A percentile compares a stretch with the other conserved stretches of the same genome.
Evolutionary conservation across 2,113 vertebrate species (phyloP).

Genomic region (Epinephelus lanceolatus): DNA sequence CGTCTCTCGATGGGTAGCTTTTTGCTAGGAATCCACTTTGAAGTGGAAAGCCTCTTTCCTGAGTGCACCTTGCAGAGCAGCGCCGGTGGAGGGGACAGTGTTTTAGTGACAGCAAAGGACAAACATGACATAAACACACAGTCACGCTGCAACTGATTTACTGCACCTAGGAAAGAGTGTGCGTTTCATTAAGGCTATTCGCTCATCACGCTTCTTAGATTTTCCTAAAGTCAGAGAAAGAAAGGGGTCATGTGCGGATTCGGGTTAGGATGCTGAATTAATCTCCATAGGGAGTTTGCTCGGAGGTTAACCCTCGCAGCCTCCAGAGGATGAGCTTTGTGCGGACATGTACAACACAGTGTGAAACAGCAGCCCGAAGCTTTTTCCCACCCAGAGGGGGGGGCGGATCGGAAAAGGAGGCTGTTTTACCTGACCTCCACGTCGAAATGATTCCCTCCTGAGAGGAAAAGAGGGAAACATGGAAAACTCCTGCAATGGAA

Average conservation of each 20-base stretch:
- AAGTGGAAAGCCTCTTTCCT: slow-evolving; percentile 50
- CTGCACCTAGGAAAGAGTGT: slow-evolving; percentile 66
- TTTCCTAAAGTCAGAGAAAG: slow-evolving; percentile 52
- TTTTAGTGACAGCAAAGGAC: slow-evolving; percentile 70
- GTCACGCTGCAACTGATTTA: slow-evolving; percentile 66
- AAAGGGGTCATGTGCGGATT: slow-evolving; percentile 25
- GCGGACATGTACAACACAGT: slow-evolving; percentile 1
- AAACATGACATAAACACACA: slow-evolving; percentile 68
- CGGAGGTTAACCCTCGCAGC: slow-evolving; percentile 26
- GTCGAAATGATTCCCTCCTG: slow-evolving; percentile 7
- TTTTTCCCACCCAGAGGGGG: neutral
- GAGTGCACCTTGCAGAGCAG: slow-evolving; percentile 51
- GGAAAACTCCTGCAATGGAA: slow-evolving; percentile 59
- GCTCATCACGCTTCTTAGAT: slow-evolving; percentile 54
- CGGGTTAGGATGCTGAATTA: slow-evolving; percentile 27
- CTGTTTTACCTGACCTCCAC: slow-evolving; percentile 28
- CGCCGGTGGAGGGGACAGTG: slow-evolving; percentile 5
- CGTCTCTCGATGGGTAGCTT: slow-evolving; percentile 19
- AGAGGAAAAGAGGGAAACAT: slow-evolving; percentile 34
- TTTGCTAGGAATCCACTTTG: slow-evolving; percentile 29
- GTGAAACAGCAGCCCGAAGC: neutral
- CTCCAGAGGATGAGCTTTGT: slow-evolving; percentile 47
- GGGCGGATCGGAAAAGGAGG: slow-evolving; percentile 13
- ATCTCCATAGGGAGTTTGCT: slow-evolving; percentile 38
- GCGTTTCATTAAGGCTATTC: slow-evolving; percentile 66